A percentile compares a stretch with the other conserved stretches of the same genome.
phyloP scores from a whole-genome alignment of 2,113 vertebrate genomes.

The Neogobius melanostomus region DNA sequence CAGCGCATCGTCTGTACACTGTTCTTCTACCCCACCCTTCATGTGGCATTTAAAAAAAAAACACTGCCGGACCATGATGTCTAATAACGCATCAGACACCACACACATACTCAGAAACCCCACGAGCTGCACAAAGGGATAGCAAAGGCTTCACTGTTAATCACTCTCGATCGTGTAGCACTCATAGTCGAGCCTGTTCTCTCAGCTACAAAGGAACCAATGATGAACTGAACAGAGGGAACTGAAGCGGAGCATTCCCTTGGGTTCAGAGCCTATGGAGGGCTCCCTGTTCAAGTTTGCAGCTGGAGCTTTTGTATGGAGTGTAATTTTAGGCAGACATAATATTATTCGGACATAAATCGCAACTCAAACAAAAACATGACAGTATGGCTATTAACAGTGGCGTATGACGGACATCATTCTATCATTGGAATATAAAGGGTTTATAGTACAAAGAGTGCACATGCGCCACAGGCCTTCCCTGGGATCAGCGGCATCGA shows the following conservation, averaged over 20 bases:
- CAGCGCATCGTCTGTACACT: background rate
- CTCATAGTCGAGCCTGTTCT: no score
- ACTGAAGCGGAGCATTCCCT: constrained; percentile 62
- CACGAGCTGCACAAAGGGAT: constrained; percentile 4
- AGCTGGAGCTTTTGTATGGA: constrained; percentile 27
- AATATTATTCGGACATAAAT: constrained; percentile 18
- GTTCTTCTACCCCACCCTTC: constrained; percentile 5
- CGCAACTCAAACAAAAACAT: constrained; percentile 23
- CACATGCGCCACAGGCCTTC: constrained; percentile 42
- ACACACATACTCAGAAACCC: constrained; percentile 29
- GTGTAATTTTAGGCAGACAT: background rate
- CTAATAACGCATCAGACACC: constrained; percentile 46
- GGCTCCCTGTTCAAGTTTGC: constrained; percentile 59
- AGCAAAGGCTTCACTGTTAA: background rate
- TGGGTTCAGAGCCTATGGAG: constrained; percentile 5
- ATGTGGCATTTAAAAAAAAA: background rate
- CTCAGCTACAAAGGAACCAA: background rate
- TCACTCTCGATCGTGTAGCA: no score
- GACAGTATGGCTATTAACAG: constrained; percentile 59
- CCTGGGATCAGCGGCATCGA: constrained; percentile 51
- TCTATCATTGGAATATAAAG: constrained; percentile 64
- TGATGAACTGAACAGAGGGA: constrained; percentile 22
- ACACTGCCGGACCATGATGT: constrained; percentile 10
- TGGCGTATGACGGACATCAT: constrained; percentile 69
- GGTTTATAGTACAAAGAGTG: constrained; percentile 34